A percentile compares a stretch with the other conserved stretches of the same genome.
Conservation (phyloP, 1,140 invertebrate genomes). For the Listronotus oregonensis region DNA sequence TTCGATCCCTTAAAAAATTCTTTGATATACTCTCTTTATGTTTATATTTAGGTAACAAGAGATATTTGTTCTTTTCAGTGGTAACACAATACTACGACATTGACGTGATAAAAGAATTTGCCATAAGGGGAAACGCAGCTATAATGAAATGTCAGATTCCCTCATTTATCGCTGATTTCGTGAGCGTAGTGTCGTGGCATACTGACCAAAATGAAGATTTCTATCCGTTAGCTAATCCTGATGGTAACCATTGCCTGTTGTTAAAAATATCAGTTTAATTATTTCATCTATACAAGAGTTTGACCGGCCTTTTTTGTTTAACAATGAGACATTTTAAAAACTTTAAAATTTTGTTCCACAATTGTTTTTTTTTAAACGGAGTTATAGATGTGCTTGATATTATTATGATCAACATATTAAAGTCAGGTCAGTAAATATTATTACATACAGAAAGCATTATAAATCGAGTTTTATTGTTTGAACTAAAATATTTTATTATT, state of each 20-base stretch:
- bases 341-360: neutral
- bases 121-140: constrained; percentile 87
- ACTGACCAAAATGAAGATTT: constrained; percentile 75
- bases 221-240: constrained; percentile 63
- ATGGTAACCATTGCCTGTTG: constrained; percentile 58
- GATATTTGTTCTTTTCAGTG: constrained; percentile 61
- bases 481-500: no score
- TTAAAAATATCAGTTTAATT: neutral
- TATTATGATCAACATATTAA: no score
- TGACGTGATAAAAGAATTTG: constrained; percentile 89
- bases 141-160: constrained; percentile 90
- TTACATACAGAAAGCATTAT: no score
- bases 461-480: no score
- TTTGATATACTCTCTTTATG: neutral
- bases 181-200: constrained; percentile 86
- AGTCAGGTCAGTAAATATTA: no score
- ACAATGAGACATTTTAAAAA: no score
- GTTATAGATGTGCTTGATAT: no score
- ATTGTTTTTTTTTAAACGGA: constrained; percentile 10
- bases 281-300: constrained; percentile 23
- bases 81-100: constrained; percentile 85
- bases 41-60: neutral
- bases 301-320: neutral
- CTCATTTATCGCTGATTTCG: constrained; percentile 90
- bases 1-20: neutral